phyloP scores from a whole-genome alignment of 2,888 invertebrate genomes.

The Lypha dubia region DNA sequence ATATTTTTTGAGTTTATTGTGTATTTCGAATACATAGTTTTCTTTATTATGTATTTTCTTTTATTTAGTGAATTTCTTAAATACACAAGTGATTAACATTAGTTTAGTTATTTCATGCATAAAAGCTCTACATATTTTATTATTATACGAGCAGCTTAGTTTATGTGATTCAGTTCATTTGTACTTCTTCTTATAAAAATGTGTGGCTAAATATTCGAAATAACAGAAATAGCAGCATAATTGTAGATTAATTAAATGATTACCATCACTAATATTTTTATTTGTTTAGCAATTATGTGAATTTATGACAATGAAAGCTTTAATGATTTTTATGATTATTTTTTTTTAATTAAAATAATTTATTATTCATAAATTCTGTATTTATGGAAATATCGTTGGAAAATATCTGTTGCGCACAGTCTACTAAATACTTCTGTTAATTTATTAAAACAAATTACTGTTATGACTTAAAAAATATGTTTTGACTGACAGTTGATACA shows the following conservation, averaged over 20 bases:
- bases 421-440: too few species aligned
- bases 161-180: too few species aligned
- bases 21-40: background rate
- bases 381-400: too few species aligned
- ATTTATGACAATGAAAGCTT: background rate
- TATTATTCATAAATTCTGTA: too few species aligned
- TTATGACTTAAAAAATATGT: too few species aligned
- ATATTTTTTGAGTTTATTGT: background rate
- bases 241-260: background rate
- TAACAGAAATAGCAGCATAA: background rate
- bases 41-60: background rate
- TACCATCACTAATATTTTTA: background rate
- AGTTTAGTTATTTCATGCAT: background rate
- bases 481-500: too few species aligned
- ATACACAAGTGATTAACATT: background rate
- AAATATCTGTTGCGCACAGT: background rate
- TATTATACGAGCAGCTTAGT: background rate
- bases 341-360: too few species aligned
- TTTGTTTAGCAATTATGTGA: background rate
- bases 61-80: background rate
- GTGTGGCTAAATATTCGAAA: background rate
- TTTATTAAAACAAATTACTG: too few species aligned
- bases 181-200: background rate
- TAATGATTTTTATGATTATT: background rate
- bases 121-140: background rate